Evolutionary conservation across 2,113 vertebrate genomes (phyloP).

Genomic region (Pomatostomus ruficeps): DNA sequence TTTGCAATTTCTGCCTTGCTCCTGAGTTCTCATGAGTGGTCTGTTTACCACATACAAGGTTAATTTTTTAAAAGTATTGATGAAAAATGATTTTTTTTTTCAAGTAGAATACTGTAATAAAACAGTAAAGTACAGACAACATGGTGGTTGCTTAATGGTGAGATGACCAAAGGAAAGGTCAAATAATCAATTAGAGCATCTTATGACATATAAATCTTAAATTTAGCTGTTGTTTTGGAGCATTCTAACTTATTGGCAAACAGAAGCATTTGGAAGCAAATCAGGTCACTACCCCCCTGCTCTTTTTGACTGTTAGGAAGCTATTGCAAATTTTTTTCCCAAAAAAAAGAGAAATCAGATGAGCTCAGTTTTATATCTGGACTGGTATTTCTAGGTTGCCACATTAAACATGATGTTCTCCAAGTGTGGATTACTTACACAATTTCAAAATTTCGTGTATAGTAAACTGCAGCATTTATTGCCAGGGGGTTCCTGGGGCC

Average conservation of each 20-base stretch:
- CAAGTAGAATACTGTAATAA: background rate
- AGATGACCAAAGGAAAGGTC: background rate
- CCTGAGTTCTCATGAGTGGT: background rate
- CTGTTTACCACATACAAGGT: background rate
- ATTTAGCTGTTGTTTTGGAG: background rate
- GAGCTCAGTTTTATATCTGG: background rate
- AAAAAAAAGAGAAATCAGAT: background rate
- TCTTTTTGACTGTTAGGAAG: background rate
- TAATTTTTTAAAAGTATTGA: background rate
- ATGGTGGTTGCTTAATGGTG: background rate
- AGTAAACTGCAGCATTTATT: background rate
- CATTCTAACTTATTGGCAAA: background rate
- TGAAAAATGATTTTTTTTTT: background rate
- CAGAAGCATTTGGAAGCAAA: background rate
- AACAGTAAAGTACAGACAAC: background rate
- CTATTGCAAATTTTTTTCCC: background rate
- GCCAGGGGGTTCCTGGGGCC: background rate
- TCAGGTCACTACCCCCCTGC: background rate
- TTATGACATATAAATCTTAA: background rate
- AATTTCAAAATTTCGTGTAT: background rate
- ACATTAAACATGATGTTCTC: background rate
- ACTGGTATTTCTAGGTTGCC: background rate
- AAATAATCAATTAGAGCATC: background rate
- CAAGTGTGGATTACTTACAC: accelerated
- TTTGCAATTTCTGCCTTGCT: background rate